Evolutionary conservation across 2,113 vertebrate genomes (phyloP).

Genomic region (Synchiropus splendidus): DNA sequence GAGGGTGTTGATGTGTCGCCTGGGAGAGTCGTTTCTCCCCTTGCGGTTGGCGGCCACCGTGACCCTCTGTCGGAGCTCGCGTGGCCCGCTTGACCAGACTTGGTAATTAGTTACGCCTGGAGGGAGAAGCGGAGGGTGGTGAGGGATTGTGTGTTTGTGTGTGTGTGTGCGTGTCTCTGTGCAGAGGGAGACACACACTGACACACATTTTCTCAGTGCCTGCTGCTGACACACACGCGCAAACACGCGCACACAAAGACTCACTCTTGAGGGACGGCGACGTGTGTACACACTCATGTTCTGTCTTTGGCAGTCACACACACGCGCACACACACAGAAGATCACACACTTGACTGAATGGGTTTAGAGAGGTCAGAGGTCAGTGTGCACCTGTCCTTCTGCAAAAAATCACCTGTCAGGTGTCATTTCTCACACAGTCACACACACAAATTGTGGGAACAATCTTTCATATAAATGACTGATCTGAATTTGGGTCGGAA

Average conservation of each 20-base stretch:
- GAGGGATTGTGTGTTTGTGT: not conserved
- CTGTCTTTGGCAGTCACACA: not conserved
- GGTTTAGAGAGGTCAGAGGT: constrained; percentile 5
- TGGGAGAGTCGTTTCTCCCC: constrained; percentile 42
- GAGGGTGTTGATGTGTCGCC: constrained; percentile 42
- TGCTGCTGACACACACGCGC: not conserved
- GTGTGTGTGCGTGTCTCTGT: too few relatives aligned
- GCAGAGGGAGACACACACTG: not conserved
- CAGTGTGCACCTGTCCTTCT: not conserved
- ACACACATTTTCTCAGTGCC: not conserved
- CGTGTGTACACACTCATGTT: not conserved
- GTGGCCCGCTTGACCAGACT: constrained; percentile 57
- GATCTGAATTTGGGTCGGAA: too few relatives aligned
- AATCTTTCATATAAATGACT: too few relatives aligned
- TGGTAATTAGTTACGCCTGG: constrained; percentile 62
- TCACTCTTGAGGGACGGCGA: not conserved
- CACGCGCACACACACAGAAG: not conserved
- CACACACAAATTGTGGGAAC: too few relatives aligned
- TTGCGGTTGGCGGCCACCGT: constrained; percentile 50
- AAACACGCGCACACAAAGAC: not conserved
- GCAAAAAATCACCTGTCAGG: constrained; percentile 1
- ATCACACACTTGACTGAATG: not conserved
- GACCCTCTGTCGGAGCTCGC: constrained; percentile 56
- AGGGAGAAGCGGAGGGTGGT: constrained; percentile 11
- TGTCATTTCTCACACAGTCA: too few relatives aligned